Percentiles rank a stretch among this genome's conserved stretches.
These are phyloP conservation scores for Piaya cayana DNA, from an alignment of 2,113 vertebrate species.

Conservation along the genomic window DNA sequence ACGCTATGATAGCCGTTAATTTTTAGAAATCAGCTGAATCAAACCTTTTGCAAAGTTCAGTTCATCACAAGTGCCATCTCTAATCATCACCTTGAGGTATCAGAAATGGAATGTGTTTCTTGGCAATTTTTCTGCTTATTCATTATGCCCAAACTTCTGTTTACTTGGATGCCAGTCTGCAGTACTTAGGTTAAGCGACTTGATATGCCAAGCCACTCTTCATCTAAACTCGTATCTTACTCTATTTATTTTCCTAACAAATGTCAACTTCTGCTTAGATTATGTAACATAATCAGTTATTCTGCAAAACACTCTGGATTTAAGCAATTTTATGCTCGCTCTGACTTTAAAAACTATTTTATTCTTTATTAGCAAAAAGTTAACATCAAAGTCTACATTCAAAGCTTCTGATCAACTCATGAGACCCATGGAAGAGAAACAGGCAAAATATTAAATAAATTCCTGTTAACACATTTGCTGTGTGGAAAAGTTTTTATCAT, in stretches of 20 bases:
- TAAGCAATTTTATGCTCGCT: not conserved
- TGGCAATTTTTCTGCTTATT: not conserved
- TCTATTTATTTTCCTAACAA: not conserved
- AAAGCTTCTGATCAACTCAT: not conserved
- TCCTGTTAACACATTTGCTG: not conserved
- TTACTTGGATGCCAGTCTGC: not conserved
- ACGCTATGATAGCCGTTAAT: not conserved
- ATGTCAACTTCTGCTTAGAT: not conserved
- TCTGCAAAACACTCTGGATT: not conserved
- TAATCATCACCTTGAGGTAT: not conserved
- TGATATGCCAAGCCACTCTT: not conserved
- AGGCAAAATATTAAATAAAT: not conserved
- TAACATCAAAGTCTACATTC: not conserved
- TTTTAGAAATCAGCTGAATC: not conserved
- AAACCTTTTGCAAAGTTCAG: not conserved
- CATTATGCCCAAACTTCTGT: not conserved
- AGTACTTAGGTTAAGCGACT: not conserved
- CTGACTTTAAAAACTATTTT: not conserved
- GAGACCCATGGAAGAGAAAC: not conserved
- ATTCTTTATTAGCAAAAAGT: not conserved
- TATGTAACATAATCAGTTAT: not conserved
- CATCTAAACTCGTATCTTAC: not conserved
- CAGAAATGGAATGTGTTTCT: not conserved
- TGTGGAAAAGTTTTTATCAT: not conserved
- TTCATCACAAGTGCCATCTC: not conserved